Conservation (phyloP, 2,797 vertebrate genomes). For the Neopelma chrysocephalum region DNA sequence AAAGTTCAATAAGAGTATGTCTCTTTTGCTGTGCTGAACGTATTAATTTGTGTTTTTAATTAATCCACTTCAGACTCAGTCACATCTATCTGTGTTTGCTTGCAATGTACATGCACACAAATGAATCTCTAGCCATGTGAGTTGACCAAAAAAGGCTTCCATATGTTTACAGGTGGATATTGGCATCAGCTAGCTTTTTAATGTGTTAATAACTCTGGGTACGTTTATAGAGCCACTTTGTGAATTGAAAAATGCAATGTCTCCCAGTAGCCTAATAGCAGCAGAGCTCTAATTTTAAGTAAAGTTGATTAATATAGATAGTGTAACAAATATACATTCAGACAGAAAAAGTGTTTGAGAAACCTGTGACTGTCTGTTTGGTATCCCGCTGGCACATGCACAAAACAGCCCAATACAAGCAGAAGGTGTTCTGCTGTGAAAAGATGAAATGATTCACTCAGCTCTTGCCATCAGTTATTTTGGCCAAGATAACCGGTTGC, state of each 20-base stretch:
- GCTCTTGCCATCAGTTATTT: background rate
- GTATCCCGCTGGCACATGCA: background rate
- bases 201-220: background rate
- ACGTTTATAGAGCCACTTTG: background rate
- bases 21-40: background rate
- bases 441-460: constrained; percentile 8
- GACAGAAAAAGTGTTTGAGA: background rate
- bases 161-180: background rate
- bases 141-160: background rate
- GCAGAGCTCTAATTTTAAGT: background rate
- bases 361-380: background rate
- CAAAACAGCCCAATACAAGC: background rate
- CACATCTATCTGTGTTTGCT: background rate
- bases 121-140: background rate
- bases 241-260: background rate
- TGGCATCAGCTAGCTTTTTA: background rate
- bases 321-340: background rate
- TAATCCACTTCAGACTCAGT: background rate
- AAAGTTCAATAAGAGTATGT: background rate
- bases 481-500: background rate
- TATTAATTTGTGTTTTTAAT: background rate
- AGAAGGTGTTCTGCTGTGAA: constrained; percentile 10
- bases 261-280: background rate
- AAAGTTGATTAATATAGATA: background rate
- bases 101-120: background rate